These are phyloP conservation scores for Trinectes maculatus DNA, from an alignment of 2,113 vertebrate genomes.

Conservation along the genomic window DNA sequence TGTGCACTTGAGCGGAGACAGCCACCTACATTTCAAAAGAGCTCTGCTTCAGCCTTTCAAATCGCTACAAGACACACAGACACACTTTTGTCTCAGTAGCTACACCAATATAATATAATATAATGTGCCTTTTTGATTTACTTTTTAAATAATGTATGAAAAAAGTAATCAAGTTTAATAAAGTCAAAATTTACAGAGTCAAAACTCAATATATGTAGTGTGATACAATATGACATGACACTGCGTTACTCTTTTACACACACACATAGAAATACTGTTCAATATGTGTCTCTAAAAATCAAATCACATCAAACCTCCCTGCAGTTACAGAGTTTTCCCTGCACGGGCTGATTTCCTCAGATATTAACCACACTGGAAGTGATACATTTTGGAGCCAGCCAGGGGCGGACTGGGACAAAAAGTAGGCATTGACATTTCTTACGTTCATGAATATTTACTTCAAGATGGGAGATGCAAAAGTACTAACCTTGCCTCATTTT, in stretches of 20 bases:
- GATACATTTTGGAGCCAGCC: conserved; percentile 29
- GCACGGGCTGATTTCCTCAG: conserved; percentile 42
- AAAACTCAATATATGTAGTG: background rate
- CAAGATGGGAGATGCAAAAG: too few species aligned
- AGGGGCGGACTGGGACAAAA: too few species aligned
- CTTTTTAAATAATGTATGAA: background rate
- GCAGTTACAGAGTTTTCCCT: conserved; percentile 38
- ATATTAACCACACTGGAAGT: conserved; percentile 48
- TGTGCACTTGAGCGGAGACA: too few species aligned
- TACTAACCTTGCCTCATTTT: too few species aligned
- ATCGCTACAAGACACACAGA: background rate
- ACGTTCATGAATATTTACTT: too few species aligned
- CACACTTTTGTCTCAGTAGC: background rate
- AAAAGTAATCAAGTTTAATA: background rate
- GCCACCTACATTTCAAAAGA: too few species aligned
- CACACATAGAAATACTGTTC: conserved; percentile 5
- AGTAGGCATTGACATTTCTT: too few species aligned
- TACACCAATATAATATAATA: conserved; percentile 15
- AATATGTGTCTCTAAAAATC: conserved; percentile 19
- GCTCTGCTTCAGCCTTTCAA: background rate
- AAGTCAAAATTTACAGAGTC: conserved; percentile 3
- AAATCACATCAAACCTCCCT: conserved; percentile 43
- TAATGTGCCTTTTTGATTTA: background rate
- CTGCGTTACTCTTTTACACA: background rate
- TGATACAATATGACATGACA: conserved; percentile 23